Base-by-base conservation (phyloP, 2,888 invertebrate species). In the Eretmocerus hayati region DNA sequence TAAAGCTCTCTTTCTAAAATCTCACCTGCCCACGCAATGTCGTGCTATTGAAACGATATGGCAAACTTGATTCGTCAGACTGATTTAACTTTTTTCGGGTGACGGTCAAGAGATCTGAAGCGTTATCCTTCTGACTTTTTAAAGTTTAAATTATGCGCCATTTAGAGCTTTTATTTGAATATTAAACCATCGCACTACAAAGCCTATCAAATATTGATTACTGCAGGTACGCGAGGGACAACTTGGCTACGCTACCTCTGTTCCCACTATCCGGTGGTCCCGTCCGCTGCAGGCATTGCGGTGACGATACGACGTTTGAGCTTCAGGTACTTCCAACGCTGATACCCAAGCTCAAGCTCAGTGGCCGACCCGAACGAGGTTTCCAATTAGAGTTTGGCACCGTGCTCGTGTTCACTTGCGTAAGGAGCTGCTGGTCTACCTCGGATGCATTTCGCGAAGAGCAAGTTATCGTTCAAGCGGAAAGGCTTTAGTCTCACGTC, bases 321-420 rank as follows among this genome's bases (percentile, higher is more conserved):
- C 72, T 91, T 11, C 93, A 93, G 74, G 74, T 93, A 36, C 75
- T 92, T 41, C 88, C 93, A 0, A 85, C 86, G 2, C 75, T 91
- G 31, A 83, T 91, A 46, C 81, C 84, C 18, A 80, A 84, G 47
- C 72, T 91, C 30, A 75, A 75, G 43, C 69, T 89, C 40, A 58
- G 60, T 48, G 69, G 74, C 16, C 77, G 77, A 11, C 75, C 72
- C 26, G 78, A 78, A 52, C 62, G 70, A 3, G 71, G 76, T 18
- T 76, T 76, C 13, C 63, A 71, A 38, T 71, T 77, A 9, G 92
- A 93, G 70, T 92, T 87, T 68, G 88, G 92, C 8, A 90, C 89
- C n/a, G 84, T 90, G 3, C 73, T 91, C 13, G 74, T 92, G 15
- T 92, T 84, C 66, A 87, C 91, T 2, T 94, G 93, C 67, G 74